Conservation (phyloP, 1,140 invertebrate species). For the Episyrphus balteatus region DNA sequence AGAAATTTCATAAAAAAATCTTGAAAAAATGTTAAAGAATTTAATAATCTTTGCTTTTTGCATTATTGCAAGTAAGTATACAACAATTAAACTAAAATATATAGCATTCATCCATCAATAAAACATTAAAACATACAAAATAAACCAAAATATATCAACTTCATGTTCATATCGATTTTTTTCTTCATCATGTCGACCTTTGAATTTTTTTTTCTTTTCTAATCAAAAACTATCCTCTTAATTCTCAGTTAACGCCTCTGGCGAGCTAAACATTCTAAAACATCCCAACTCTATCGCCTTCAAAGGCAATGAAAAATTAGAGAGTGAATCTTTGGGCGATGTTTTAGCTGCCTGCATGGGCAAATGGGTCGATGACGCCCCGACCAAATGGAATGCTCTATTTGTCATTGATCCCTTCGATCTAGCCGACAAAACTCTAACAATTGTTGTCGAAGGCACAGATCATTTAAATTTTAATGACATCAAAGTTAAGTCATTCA, state of each 20-base stretch:
- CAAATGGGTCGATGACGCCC: slow-evolving; percentile 46
- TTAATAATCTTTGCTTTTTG: slow-evolving; percentile 26
- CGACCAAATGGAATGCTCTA: slow-evolving; percentile 60
- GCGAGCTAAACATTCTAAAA: slow-evolving; percentile 55
- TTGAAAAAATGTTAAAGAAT: slow-evolving; percentile 30
- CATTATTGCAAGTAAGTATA: slow-evolving; percentile 34
- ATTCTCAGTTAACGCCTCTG: slow-evolving; percentile 48
- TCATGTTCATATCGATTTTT: neutral
- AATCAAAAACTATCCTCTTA: slow-evolving; percentile 18
- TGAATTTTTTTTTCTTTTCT: neutral
- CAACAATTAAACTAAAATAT: slow-evolving; percentile 9
- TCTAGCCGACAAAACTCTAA: slow-evolving; percentile 63
- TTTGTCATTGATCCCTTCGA: slow-evolving; percentile 60
- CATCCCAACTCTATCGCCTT: slow-evolving; percentile 55
- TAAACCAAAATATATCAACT: neutral
- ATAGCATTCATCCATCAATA: neutral
- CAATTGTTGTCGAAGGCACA: slow-evolving; percentile 60
- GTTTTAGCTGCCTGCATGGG: slow-evolving; percentile 60
- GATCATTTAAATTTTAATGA: slow-evolving; percentile 40
- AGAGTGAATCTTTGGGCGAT: slow-evolving; percentile 55
- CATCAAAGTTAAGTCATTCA: slow-evolving; percentile 26
- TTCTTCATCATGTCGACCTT: neutral
- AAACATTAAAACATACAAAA: neutral
- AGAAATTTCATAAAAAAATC: slow-evolving; percentile 14
- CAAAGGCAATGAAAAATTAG: slow-evolving; percentile 46